Base-by-base conservation (phyloP, 1,140 invertebrate genomes). In the Epicauta chinensis region DNA sequence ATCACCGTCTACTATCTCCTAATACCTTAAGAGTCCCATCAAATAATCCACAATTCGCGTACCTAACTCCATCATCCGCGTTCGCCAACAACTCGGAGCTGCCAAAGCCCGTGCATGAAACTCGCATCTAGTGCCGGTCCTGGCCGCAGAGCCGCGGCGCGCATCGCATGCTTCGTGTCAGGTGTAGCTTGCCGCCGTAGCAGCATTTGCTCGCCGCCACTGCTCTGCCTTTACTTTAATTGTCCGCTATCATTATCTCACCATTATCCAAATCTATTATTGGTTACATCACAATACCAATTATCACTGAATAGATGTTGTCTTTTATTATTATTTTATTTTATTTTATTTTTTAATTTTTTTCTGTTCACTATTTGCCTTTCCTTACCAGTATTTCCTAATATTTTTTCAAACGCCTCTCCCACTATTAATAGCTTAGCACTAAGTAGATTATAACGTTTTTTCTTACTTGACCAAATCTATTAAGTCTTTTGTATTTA, bases 91-190 rank as follows among this genome's bases (percentile, higher is more conserved):
- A 75, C 62, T 76, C 78, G 60, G 81, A 81, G 62, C 68, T 81
- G 65, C 78, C 79, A 44, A 82, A 81, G 71, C 76, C 81, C 65
- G 80, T 83, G 65, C 81, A 84, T 74, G 83, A 84, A 65, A 84
- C 81, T 57, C 82, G 81, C 71, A 84, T 85, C 62, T 85, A 80
- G 76, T 64, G 63, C 54, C 63, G 57, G 60, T 66, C 63, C 46
- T 66, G 61, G 60, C 63, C 61, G 59, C 56, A 57, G 51, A 55
- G 37, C 29, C 47, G 47, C 47, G 47, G 39, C 14, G 47, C 39
- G 37, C 45, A 47, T 37, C 45, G 45, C 45, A 47, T 47, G 45
- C 34, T 47, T 23, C 45, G 45, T 47, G 14, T 47, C 45, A 32
- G 45, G 45, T 47, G 45, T 47, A 47, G 45, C 45, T 47, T 47